Percentiles rank a stretch among this genome's conserved stretches.
Conservation (phyloP, 2,888 invertebrate species). For the Drosophila paranaensis region DNA sequence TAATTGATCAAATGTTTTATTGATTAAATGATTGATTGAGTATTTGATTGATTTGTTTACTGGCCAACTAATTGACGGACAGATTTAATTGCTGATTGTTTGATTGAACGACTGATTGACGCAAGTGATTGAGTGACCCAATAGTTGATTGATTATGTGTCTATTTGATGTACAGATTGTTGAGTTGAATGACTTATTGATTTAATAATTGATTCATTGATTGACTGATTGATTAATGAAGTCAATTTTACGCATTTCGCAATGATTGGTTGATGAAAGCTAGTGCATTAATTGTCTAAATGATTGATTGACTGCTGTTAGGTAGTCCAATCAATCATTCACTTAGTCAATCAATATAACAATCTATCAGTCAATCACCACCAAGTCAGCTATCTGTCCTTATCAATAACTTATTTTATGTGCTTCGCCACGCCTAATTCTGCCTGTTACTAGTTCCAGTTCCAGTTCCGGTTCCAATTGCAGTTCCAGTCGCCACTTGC, state of each 20-base stretch:
- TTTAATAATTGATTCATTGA: background rate
- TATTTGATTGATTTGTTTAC: no score
- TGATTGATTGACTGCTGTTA: background rate
- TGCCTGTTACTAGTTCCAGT: constrained; percentile 3
- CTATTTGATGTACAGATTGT: no score
- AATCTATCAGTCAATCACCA: no score
- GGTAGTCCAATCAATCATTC: background rate
- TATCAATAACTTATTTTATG: no score
- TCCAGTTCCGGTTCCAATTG: background rate
- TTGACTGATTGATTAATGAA: background rate
- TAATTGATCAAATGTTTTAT: background rate
- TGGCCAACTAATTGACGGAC: no score
- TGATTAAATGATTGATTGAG: background rate
- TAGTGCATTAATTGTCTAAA: background rate
- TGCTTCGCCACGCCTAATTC: background rate
- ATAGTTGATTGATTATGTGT: no score
- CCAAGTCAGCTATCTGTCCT: no score
- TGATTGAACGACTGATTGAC: background rate
- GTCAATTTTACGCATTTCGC: no score
- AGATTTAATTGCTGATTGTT: background rate
- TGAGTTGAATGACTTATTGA: background rate
- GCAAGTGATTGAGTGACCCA: no score
- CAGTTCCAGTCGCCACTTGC: background rate
- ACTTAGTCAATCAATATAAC: background rate
- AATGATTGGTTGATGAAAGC: no score